phyloP scores from a whole-genome alignment of 2,888 invertebrate genomes.

The Automeris io region DNA sequence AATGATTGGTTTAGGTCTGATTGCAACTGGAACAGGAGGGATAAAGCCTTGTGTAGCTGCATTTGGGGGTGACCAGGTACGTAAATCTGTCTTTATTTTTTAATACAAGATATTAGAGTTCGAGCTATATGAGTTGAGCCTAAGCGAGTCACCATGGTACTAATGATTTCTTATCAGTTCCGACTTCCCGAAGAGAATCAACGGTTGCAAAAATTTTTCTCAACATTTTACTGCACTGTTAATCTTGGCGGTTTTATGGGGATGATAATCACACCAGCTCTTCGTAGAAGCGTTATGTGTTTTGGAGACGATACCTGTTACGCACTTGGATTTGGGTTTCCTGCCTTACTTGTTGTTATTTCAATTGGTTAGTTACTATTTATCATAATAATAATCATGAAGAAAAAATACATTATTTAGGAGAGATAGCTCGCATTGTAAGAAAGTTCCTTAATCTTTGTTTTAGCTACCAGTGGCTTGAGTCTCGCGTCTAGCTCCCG shows the following conservation, averaged over 20 bases:
- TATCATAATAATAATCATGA: too few species aligned
- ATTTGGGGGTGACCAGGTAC: slow-evolving; percentile 88
- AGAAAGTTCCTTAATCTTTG: too few species aligned
- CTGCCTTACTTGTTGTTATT: slow-evolving; percentile 82
- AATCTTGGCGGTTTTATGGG: slow-evolving; percentile 82
- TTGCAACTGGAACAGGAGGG: slow-evolving; percentile 88
- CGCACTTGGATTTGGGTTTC: slow-evolving; percentile 86
- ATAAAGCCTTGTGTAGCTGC: slow-evolving; percentile 93
- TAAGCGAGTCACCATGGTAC: too few species aligned
- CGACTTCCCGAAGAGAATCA: slow-evolving; percentile 81
- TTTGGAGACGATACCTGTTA: slow-evolving; percentile 84
- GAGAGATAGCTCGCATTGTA: too few species aligned
- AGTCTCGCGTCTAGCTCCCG: too few species aligned
- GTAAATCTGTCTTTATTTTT: background rate
- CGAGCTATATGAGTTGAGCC: too few species aligned
- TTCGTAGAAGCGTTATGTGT: slow-evolving; percentile 80
- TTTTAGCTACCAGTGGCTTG: too few species aligned
- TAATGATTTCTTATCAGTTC: slow-evolving; percentile 69
- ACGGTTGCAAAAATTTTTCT: slow-evolving; percentile 84
- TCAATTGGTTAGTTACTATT: slow-evolving; percentile 79
- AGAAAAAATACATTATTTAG: too few species aligned
- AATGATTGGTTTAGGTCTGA: slow-evolving; percentile 74
- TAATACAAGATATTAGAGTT: too few species aligned
- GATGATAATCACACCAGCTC: slow-evolving; percentile 83
- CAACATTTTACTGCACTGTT: slow-evolving; percentile 89